These are phyloP conservation scores for Plotosus lineatus DNA, from an alignment of 2,113 vertebrate genomes.

Conservation along the genomic window DNA sequence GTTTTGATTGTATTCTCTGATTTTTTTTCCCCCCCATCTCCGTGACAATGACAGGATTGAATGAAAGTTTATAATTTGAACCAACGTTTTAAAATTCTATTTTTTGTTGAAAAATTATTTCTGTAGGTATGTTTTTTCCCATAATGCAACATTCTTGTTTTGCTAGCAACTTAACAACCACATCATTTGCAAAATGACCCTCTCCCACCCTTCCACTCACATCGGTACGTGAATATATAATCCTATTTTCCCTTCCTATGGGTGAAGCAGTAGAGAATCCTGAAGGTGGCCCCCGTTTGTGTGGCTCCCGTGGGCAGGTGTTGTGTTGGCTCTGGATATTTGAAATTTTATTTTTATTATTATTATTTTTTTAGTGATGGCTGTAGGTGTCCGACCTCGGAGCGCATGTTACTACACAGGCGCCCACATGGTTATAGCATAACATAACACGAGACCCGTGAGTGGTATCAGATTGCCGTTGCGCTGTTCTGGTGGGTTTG, in stretches of 20 bases:
- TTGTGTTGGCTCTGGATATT: slow-evolving; percentile 29
- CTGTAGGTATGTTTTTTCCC: too few species aligned
- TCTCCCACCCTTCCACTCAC: too few species aligned
- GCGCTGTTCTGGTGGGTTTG: background rate
- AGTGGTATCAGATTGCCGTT: background rate
- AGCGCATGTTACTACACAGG: slow-evolving; percentile 3
- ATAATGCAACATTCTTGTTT: background rate
- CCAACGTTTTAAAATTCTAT: too few species aligned
- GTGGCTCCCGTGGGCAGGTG: slow-evolving; percentile 34
- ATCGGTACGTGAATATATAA: too few species aligned
- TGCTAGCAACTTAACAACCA: background rate
- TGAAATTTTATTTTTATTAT: too few species aligned
- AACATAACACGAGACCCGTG: background rate
- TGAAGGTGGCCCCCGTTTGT: slow-evolving; percentile 8
- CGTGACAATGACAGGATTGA: too few species aligned
- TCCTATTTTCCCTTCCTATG: background rate
- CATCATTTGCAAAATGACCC: too few species aligned
- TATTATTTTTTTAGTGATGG: slow-evolving; percentile 27
- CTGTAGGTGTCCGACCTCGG: slow-evolving; percentile 41
- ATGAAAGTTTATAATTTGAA: too few species aligned
- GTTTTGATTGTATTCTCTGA: too few species aligned
- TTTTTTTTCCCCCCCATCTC: too few species aligned
- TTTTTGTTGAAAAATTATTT: too few species aligned
- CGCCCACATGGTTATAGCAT: background rate
- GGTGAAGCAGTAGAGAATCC: background rate